These are phyloP conservation scores for Harpegnathos saltator DNA, from an alignment of 1,140 invertebrate species.

Conservation along the genomic window DNA sequence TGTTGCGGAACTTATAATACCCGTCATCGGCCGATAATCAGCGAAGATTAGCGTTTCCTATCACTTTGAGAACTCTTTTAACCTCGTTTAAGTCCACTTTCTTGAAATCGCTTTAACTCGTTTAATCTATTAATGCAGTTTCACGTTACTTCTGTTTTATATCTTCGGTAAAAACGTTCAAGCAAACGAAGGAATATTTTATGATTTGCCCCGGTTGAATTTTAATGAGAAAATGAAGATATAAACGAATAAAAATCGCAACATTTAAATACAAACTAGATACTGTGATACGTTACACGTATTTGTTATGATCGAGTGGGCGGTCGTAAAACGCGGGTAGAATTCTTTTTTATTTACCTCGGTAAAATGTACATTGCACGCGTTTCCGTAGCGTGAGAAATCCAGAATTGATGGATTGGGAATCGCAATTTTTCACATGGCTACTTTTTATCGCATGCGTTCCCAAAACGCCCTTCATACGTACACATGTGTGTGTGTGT, in stretches of 20 bases:
- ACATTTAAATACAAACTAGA: background rate
- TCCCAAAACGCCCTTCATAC: background rate
- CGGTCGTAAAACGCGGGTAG: slow-evolving; percentile 2
- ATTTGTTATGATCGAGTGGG: background rate
- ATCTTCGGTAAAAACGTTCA: background rate
- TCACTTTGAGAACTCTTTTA: background rate
- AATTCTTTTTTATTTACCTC: slow-evolving; percentile 23
- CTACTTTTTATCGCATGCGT: background rate
- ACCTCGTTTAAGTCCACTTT: background rate
- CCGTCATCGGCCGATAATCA: background rate
- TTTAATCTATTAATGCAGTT: too few species aligned
- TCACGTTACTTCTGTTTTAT: too few species aligned
- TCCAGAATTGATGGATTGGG: slow-evolving; percentile 22
- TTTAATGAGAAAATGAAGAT: background rate
- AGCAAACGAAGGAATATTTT: background rate
- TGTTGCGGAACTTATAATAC: slow-evolving; percentile 34
- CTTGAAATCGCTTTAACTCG: background rate
- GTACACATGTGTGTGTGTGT: too few species aligned
- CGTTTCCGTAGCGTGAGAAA: slow-evolving; percentile 10
- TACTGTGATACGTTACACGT: slow-evolving; percentile 4
- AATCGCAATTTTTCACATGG: background rate
- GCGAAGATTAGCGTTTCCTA: background rate
- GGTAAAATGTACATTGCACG: slow-evolving; percentile 23
- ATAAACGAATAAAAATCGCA: background rate
- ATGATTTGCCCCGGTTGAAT: too few species aligned